These are phyloP conservation scores for Lucilia cuprina DNA, from an alignment of 1,140 invertebrate species.

Conservation along the genomic window DNA sequence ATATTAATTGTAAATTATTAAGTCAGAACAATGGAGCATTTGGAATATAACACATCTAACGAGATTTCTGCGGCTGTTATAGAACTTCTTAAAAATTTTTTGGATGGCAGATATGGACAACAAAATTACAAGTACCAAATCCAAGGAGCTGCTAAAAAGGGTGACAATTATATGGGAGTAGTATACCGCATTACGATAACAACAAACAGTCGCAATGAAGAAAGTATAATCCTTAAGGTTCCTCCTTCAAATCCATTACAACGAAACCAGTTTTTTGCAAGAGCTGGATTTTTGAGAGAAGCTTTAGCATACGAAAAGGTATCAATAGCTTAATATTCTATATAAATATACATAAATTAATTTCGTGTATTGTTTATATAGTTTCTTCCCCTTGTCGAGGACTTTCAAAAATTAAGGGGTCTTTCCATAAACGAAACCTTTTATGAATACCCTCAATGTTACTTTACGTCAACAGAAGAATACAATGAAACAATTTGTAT, in stretches of 20 bases:
- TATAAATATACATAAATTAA: background rate
- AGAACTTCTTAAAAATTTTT: constrained; percentile 43
- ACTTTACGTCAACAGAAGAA: constrained; percentile 52
- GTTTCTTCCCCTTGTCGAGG: constrained; percentile 56
- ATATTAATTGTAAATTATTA: background rate
- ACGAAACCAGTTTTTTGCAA: constrained; percentile 55
- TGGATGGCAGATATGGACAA: constrained; percentile 60
- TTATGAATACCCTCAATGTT: constrained; percentile 60
- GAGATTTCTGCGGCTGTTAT: background rate
- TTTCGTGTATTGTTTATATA: constrained; percentile 6
- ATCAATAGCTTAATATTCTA: background rate
- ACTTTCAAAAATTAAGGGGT: constrained; percentile 52
- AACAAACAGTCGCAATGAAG: background rate
- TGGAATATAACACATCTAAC: background rate
- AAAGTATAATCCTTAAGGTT: constrained; percentile 50
- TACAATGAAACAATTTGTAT: constrained; percentile 65
- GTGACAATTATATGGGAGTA: constrained; percentile 61
- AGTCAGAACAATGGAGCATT: background rate
- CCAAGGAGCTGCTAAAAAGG: constrained; percentile 51
- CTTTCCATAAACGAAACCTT: constrained; percentile 50
- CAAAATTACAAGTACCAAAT: constrained; percentile 48
- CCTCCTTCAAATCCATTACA: constrained; percentile 49
- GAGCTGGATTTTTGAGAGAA: constrained; percentile 57
- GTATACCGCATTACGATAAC: constrained; percentile 48
- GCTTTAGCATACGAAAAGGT: constrained; percentile 54